phyloP scores from a whole-genome alignment of 2,797 vertebrate genomes.

The Pangasius sanitwongsei region DNA sequence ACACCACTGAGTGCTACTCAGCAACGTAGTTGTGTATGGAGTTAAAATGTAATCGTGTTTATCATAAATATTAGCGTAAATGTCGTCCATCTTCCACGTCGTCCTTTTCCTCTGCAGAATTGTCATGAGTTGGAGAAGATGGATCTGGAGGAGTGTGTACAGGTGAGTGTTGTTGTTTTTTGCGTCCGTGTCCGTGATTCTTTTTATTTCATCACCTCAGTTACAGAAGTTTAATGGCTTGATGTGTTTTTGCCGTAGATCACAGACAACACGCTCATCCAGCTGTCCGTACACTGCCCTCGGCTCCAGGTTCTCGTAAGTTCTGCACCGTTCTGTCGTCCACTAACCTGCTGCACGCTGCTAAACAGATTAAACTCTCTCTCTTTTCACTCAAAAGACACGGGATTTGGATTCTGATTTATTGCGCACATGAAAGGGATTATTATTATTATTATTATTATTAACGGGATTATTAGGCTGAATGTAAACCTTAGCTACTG shows the following conservation, averaged over 20 bases:
- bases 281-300: slow-evolving; percentile 97
- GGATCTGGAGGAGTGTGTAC: slow-evolving; percentile 98
- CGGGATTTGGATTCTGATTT: neutral
- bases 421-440: neutral
- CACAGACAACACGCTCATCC: slow-evolving; percentile 94
- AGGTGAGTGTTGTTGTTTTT: slow-evolving; percentile 74
- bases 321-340: neutral
- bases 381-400: neutral
- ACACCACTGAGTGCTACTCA: too few relatives aligned
- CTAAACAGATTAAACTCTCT: neutral
- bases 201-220: neutral
- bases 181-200: neutral
- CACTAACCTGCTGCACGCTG: neutral
- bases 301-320: slow-evolving; percentile 96
- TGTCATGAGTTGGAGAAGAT: slow-evolving; percentile 98
- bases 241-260: slow-evolving; percentile 73
- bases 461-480: neutral
- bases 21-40: neutral
- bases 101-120: slow-evolving; percentile 75
- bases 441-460: neutral
- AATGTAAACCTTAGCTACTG: neutral
- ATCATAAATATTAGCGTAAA: neutral
- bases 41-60: neutral
- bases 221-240: neutral
- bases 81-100: neutral